Evolutionary conservation across 2,888 invertebrate species (phyloP).

Genomic region (Melangyna quadrimaculata): DNA sequence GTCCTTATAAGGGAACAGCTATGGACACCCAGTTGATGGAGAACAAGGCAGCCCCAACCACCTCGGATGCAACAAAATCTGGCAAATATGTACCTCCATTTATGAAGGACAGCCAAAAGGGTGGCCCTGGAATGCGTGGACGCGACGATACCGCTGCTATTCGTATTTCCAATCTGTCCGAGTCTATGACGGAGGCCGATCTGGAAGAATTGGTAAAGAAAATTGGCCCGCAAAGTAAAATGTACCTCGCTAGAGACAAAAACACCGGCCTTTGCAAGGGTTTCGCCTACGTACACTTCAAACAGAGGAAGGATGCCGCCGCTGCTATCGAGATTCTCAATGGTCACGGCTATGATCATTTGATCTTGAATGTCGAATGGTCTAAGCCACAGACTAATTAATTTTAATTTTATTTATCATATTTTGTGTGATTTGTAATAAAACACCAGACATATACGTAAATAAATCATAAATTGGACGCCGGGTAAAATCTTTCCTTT

Average conservation of each 20-base stretch:
- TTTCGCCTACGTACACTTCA: slow-evolving; percentile 99
- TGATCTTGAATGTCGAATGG: slow-evolving; percentile 99
- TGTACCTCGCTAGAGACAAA: slow-evolving; percentile 97
- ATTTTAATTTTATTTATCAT: slow-evolving; percentile 34
- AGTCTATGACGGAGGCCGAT: slow-evolving; percentile 96
- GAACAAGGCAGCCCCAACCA: slow-evolving; percentile 82
- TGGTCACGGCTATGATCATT: slow-evolving; percentile 98
- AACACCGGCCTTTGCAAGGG: slow-evolving; percentile 94
- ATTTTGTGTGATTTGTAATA: slow-evolving; percentile 10
- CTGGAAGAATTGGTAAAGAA: slow-evolving; percentile 96
- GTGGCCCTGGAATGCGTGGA: slow-evolving; percentile 85
- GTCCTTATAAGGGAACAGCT: slow-evolving; percentile 97
- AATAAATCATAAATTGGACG: slow-evolving; percentile 15
- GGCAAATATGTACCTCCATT: slow-evolving; percentile 93
- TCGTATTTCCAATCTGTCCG: slow-evolving; percentile 97
- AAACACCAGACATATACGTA: neutral
- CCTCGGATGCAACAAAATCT: slow-evolving; percentile 78
- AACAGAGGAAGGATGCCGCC: slow-evolving; percentile 93
- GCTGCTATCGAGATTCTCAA: slow-evolving; percentile 94
- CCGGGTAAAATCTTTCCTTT: neutral
- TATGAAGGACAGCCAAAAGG: slow-evolving; percentile 91
- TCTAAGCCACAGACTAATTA: slow-evolving; percentile 89
- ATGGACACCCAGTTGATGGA: slow-evolving; percentile 86
- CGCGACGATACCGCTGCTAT: slow-evolving; percentile 95
- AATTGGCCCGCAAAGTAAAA: slow-evolving; percentile 95